These are phyloP conservation scores for human DNA, from an alignment of 2,113 vertebrate genomes.

Conservation along the genomic window GRCh38 chr6:34131501-34132000, in stretches of 20 bases:
- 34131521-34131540: background rate
- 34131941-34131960: background rate
- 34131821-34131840: background rate
- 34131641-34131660: background rate
- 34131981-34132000: conserved; percentile 24
- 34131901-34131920: background rate
- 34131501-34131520: background rate
- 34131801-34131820: background rate
- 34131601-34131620: too few species aligned
- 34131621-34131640: background rate
- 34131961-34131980: background rate
- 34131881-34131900: conserved; percentile 46
- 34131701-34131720: background rate
- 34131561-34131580: background rate
- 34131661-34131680: background rate
- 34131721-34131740: background rate
- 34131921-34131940: background rate
- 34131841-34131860: background rate
- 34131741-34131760: background rate
- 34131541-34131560: background rate
- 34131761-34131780: background rate
- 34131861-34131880: background rate
- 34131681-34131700: background rate
- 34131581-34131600: background rate
- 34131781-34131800: background rate